A percentile compares a stretch with the other conserved stretches of the same genome.
Conservation (phyloP, 2,888 invertebrate genomes). For the Brachycybe producta region DNA sequence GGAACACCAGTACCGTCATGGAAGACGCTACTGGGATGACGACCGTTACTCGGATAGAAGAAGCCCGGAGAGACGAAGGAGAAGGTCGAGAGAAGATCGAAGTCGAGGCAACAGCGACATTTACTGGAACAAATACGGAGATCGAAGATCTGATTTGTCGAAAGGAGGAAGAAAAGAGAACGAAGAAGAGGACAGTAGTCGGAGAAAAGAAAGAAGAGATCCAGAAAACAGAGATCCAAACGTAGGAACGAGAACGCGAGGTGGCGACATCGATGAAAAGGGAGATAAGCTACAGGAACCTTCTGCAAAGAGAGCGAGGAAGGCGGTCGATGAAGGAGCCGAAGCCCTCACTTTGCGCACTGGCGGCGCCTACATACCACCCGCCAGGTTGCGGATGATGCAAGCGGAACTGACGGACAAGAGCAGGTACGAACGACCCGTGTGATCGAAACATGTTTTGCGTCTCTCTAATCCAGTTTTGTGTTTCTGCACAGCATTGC, state of each 20-base stretch:
- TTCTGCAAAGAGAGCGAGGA: slow-evolving; percentile 14
- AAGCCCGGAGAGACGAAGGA: not conserved
- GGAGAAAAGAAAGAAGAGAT: not conserved
- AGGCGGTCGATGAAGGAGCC: slow-evolving; percentile 36
- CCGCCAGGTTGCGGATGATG: slow-evolving; percentile 87
- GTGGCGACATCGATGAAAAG: no score
- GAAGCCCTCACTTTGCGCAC: slow-evolving; percentile 70
- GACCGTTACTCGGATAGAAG: not conserved
- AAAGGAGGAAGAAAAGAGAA: not conserved
- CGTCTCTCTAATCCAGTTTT: slow-evolving; percentile 4
- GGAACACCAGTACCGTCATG: no score
- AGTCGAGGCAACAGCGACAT: slow-evolving; percentile 19
- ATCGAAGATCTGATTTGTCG: not conserved
- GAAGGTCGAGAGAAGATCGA: not conserved
- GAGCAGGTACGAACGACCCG: slow-evolving; percentile 37
- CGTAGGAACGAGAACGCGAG: slow-evolving; percentile 22
- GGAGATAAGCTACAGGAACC: slow-evolving; percentile 3
- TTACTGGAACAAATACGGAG: not conserved
- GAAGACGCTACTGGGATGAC: not conserved
- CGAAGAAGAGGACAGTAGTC: slow-evolving; percentile 7
- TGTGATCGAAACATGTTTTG: not conserved
- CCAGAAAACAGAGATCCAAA: slow-evolving; percentile 11
- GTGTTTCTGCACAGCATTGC: slow-evolving; percentile 49
- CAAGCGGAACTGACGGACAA: slow-evolving; percentile 94
- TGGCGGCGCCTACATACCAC: slow-evolving; percentile 95